Conservation (phyloP, 35 echinoderm and acorn worm species). For the Apostichopus parvimensis region DNA sequence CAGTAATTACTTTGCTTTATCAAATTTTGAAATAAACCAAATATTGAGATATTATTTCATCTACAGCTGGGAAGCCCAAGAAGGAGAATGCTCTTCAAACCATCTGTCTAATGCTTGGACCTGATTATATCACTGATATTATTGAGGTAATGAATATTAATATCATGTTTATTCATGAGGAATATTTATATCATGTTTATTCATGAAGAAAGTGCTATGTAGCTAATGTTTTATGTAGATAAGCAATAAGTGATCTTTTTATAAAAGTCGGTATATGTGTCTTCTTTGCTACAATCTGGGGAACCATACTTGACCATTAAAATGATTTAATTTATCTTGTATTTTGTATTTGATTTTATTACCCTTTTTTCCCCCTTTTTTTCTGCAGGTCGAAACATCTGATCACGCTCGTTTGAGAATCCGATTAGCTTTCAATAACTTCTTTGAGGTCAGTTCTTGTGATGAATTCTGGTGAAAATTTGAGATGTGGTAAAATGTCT, state of each 20-base stretch:
- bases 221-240: not conserved
- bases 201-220: not conserved
- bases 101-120: conserved; percentile 96
- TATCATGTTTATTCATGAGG: not conserved
- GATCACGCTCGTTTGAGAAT: conserved; percentile 94
- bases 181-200: not conserved
- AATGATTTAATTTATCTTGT: too few relatives aligned
- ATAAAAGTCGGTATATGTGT: not conserved
- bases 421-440: conserved; percentile 93
- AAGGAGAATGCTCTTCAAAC: conserved; percentile 91
- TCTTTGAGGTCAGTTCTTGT: conserved; percentile 84
- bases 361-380: too few relatives aligned
- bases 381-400: conserved; percentile 85
- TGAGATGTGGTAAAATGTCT: not conserved
- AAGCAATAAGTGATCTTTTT: not conserved
- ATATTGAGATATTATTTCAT: not conserved
- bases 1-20: too few relatives aligned
- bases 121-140: conserved; percentile 98
- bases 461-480: not conserved
- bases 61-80: conserved; percentile 93
- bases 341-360: too few relatives aligned
- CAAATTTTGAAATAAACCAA: too few relatives aligned
- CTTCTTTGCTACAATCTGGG: not conserved
- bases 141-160: conserved; percentile 72
- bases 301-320: too few relatives aligned